A percentile compares a stretch with the other conserved stretches of the same genome.
Conservation (phyloP, 2,797 vertebrate genomes). For the Neostethus bicornis region DNA sequence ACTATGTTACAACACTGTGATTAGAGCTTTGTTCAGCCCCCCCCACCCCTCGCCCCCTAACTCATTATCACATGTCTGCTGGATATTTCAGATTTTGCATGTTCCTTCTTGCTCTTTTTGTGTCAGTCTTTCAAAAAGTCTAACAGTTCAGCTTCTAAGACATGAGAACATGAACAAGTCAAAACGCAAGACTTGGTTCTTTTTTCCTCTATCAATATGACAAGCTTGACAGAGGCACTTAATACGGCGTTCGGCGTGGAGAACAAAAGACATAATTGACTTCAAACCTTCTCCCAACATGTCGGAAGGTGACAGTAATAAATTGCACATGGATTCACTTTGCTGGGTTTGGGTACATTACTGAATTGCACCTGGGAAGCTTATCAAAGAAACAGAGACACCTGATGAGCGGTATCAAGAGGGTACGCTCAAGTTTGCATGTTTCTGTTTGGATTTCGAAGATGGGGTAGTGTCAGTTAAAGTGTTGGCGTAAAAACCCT, state of each 20-base stretch:
- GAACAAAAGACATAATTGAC: slow-evolving; percentile 62
- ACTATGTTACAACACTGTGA: slow-evolving; percentile 43
- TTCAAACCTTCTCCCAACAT: slow-evolving; percentile 59
- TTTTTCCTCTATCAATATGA: slow-evolving; percentile 49
- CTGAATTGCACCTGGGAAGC: slow-evolving; percentile 64
- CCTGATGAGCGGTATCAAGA: slow-evolving; percentile 64
- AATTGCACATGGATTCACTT: slow-evolving; percentile 65
- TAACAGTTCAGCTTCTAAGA: slow-evolving; percentile 13
- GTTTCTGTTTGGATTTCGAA: slow-evolving; percentile 11
- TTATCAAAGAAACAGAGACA: slow-evolving; percentile 50
- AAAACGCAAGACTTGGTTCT: slow-evolving; percentile 12
- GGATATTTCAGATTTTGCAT: slow-evolving; percentile 33
- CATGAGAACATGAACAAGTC: slow-evolving; percentile 19
- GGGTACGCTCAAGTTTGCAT: slow-evolving; percentile 32
- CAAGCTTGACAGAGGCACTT: slow-evolving; percentile 59
- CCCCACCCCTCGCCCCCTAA: too few species aligned
- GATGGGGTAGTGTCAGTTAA: slow-evolving; percentile 31
- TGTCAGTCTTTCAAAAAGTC: slow-evolving; percentile 15
- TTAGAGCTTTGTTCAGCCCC: slow-evolving; percentile 48
- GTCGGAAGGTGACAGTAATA: slow-evolving; percentile 67
- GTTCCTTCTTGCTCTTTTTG: slow-evolving; percentile 21
- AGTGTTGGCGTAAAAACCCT: slow-evolving; percentile 14
- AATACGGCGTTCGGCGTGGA: slow-evolving; percentile 65
- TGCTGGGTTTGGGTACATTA: slow-evolving; percentile 54
- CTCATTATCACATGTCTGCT: slow-evolving; percentile 52